Conservation (phyloP, 2,113 vertebrate species). For the Pelvicachromis taeniatus region DNA sequence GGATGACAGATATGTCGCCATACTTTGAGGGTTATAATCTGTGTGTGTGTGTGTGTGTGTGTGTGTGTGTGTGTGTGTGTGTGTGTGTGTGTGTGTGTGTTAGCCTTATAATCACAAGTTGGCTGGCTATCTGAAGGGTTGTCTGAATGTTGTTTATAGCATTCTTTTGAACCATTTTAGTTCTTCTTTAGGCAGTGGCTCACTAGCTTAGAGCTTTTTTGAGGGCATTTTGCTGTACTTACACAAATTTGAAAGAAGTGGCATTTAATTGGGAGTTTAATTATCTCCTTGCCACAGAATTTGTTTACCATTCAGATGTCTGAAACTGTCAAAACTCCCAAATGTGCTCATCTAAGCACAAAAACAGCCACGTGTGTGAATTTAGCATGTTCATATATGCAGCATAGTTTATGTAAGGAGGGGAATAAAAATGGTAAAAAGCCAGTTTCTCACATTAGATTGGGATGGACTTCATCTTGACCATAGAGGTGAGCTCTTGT, state of each 20-base stretch:
- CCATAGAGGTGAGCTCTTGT: constrained; percentile 75
- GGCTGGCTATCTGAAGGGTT: constrained; percentile 28
- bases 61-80: too few relatives aligned
- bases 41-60: neutral
- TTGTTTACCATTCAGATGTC: neutral
- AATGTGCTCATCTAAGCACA: neutral
- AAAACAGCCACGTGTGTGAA: neutral
- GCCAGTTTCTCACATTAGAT: constrained; percentile 62
- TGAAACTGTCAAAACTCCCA: neutral
- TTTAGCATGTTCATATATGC: neutral
- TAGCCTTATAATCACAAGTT: constrained; percentile 44
- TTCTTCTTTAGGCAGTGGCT: neutral
- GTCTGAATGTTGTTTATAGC: constrained; percentile 42
- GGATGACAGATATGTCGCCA: neutral
- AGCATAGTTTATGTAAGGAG: neutral
- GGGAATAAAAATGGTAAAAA: neutral
- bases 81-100: constrained; percentile 13
- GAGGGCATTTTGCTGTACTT: neutral
- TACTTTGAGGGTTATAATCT: constrained; percentile 39
- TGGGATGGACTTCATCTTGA: constrained; percentile 78
- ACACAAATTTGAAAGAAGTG: neutral
- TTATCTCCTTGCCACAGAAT: neutral
- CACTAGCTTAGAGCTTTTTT: neutral
- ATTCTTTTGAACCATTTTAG: constrained; percentile 14
- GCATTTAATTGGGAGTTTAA: constrained; percentile 26